phyloP scores from a whole-genome alignment of 1,140 invertebrate genomes.

The Drosophila pseudoananassae region DNA sequence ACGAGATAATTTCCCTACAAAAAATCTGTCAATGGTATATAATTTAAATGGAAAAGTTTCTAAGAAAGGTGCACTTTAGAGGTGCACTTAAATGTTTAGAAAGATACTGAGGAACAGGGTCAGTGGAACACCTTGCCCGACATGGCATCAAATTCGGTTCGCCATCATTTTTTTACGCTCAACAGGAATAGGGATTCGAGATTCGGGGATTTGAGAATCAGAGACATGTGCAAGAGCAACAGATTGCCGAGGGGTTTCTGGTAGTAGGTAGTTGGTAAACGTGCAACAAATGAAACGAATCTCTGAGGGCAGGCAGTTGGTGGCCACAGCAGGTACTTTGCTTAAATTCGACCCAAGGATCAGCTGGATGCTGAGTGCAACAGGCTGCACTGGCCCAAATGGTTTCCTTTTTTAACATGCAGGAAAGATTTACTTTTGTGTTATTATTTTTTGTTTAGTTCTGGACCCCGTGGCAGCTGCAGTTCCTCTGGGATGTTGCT shows the following conservation, averaged over 20 bases:
- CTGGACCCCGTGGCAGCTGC: conserved; percentile 51
- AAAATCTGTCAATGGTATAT: background rate
- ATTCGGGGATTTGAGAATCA: background rate
- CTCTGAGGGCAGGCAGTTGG: conserved; percentile 64
- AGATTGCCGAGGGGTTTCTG: conserved; percentile 53
- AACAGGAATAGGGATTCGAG: conserved; percentile 38
- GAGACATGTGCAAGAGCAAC: conserved; percentile 72
- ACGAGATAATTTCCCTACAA: background rate
- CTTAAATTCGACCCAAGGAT: conserved; percentile 39
- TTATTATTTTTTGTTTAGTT: conserved; percentile 37
- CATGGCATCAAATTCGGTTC: conserved; percentile 61
- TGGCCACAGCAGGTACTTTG: conserved; percentile 68
- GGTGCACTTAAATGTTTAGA: conserved; percentile 31
- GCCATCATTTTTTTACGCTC: conserved; percentile 48
- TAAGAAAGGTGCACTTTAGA: background rate
- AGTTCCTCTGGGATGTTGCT: background rate
- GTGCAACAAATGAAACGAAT: conserved; percentile 75
- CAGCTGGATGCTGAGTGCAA: conserved; percentile 60
- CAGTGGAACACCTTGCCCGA: conserved; percentile 77
- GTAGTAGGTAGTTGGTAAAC: conserved; percentile 6
- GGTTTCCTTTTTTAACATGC: conserved; percentile 66
- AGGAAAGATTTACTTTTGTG: conserved; percentile 75
- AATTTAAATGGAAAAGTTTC: too few relatives aligned
- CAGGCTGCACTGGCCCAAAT: conserved; percentile 66
- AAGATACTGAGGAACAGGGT: conserved; percentile 43